Percentiles rank a stretch among this genome's conserved stretches.
phyloP scores from a whole-genome alignment of 2,888 invertebrate species.

The Clivina fossor region DNA sequence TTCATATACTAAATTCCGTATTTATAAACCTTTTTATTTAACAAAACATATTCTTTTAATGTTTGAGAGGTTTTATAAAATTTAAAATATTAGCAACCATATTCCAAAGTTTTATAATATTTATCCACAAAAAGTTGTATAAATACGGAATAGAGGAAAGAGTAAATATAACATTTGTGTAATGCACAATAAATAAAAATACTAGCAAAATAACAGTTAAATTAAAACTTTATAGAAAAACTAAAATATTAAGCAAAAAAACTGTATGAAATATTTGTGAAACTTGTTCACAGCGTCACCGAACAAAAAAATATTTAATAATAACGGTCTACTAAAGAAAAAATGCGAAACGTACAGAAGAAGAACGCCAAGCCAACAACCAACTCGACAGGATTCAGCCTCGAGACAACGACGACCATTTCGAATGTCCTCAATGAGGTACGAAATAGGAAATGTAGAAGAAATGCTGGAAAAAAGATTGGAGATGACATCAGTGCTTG shows the following conservation, averaged over 20 bases:
- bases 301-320: slow-evolving; percentile 24
- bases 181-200: neutral
- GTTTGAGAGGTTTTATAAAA: no score
- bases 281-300: no score
- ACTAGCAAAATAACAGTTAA: neutral
- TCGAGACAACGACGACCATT: slow-evolving; percentile 17
- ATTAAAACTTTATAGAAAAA: neutral
- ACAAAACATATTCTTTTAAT: no score
- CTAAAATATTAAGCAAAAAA: neutral
- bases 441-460: slow-evolving; percentile 25
- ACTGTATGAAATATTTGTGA: no score
- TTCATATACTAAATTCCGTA: no score
- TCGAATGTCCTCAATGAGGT: slow-evolving; percentile 29
- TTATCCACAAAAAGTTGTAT: no score
- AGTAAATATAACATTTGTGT: neutral
- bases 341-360: slow-evolving; percentile 5
- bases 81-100: no score
- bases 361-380: no score
- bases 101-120: no score
- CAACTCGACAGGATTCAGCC: neutral
- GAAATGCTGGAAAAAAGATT: slow-evolving; percentile 18
- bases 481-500: slow-evolving; percentile 10
- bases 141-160: no score
- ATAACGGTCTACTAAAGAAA: slow-evolving; percentile 3
- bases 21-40: no score